A percentile compares a stretch with the other conserved stretches of the same genome.
Conservation (phyloP, 2,797 vertebrate species). For the Mycteria americana region DNA sequence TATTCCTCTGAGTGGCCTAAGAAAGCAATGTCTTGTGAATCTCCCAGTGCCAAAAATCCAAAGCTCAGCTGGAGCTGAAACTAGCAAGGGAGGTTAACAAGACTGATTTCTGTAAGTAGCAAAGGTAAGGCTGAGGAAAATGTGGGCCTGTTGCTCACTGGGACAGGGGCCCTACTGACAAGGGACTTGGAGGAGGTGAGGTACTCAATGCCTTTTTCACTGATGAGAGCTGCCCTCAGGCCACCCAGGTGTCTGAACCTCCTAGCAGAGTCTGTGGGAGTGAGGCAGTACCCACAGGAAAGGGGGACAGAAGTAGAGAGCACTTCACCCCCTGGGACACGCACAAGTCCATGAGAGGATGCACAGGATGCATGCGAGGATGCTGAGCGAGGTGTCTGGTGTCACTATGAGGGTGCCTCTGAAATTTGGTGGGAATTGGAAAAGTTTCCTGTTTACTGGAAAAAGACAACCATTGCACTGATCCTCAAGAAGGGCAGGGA, state of each 20-base stretch:
- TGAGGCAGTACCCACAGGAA: neutral
- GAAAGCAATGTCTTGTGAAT: neutral
- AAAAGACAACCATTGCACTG: neutral
- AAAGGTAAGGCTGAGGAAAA: neutral
- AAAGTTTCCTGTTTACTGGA: neutral
- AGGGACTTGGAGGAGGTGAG: neutral
- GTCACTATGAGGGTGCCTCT: neutral
- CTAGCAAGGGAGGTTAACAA: neutral
- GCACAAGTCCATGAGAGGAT: neutral
- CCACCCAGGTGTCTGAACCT: neutral
- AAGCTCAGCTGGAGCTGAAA: neutral
- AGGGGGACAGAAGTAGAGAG: neutral
- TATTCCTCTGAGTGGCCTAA: neutral
- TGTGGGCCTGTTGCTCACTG: neutral
- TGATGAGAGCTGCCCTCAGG: neutral
- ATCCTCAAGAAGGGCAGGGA: neutral
- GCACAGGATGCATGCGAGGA: fast-evolving
- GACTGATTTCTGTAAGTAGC: neutral
- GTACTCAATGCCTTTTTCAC: neutral
- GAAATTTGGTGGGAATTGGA: neutral
- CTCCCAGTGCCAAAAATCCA: neutral
- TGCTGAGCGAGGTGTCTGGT: neutral
- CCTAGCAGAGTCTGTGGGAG: neutral
- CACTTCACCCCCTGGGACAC: neutral
- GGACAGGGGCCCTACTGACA: neutral